Base-by-base conservation (phyloP, 2,888 invertebrate genomes). In the Oligia latruncula region DNA sequence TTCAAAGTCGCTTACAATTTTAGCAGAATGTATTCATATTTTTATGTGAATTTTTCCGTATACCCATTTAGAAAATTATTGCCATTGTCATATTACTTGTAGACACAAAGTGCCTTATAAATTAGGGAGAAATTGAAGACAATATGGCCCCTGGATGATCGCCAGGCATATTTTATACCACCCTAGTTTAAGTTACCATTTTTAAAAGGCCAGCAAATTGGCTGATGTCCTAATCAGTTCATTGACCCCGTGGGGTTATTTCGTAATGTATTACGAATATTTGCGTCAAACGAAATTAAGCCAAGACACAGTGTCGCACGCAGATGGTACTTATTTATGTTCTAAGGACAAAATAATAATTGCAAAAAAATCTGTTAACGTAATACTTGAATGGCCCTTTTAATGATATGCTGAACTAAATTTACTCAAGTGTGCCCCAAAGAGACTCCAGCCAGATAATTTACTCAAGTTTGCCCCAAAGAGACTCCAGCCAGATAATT, bases 221-320 rank as follows among this genome's bases (percentile, higher is more conserved):
- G 90, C 83, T 81, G n/a, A 13, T 11, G 49, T 78, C 83, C 83
- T 80, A 88, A 87, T 85, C 60, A 81, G 84, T 75, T 78, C 71
- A 83, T 88, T 86, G 84, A 86, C 78, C 84, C 73, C 71, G 20
- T 62, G 49, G n/a, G 64, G 62, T 71, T 55, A n/a, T 71, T 70
- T 46, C 0, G n/a, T 43, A 60, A 62, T 58, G 13, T 64, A 23
- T 74, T 43, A 60, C 40, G 17, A 52, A 23, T 66, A 60, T 84
- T 74, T 67, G n/a, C 49, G 74, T 74, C 29, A 29, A 29, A 29
- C 29, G 29, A 29, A 29, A 35, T 70, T 23, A 83, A 72, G 80
- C 87, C 80, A 85, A 70, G 46, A 46, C 15, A 17, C 40, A 65
- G n/a, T 43, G n/a, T 43, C 13, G 35, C 49, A 20, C 15, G 4